Percentiles rank a stretch among this genome's conserved stretches.
phyloP scores from a whole-genome alignment of 2,888 invertebrate species.

The Cheilosia scutellata region DNA sequence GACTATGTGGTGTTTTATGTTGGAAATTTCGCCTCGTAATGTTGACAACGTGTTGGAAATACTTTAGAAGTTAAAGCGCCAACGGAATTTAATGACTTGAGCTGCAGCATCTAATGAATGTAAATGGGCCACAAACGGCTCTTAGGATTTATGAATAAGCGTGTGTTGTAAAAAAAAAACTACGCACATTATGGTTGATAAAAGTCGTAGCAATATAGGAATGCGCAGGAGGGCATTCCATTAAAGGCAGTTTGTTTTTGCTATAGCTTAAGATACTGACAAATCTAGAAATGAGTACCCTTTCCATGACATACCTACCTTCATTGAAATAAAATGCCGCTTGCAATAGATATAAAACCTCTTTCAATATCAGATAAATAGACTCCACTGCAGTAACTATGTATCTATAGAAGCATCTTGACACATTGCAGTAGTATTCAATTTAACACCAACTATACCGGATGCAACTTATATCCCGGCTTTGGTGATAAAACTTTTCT shows the following conservation, averaged over 20 bases:
- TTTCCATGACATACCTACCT: no score
- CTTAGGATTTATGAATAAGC: slow-evolving; percentile 36
- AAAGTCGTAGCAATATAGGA: not conserved
- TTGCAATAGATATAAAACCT: not conserved
- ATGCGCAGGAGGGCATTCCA: no score
- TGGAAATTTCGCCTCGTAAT: slow-evolving; percentile 47
- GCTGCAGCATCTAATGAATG: slow-evolving; percentile 69
- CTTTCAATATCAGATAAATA: slow-evolving; percentile 15
- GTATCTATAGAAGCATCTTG: slow-evolving; percentile 24
- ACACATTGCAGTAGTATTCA: slow-evolving; percentile 7
- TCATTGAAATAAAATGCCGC: no score
- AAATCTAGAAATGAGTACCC: no score
- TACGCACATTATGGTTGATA: slow-evolving; percentile 47
- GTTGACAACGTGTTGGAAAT: slow-evolving; percentile 58
- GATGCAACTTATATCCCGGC: slow-evolving; percentile 5
- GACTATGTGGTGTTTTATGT: slow-evolving; percentile 37
- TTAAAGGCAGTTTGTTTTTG: no score
- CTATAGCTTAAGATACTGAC: no score
- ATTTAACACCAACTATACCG: slow-evolving; percentile 14
- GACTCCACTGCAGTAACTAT: slow-evolving; percentile 2
- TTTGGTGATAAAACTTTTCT: slow-evolving; percentile 46
- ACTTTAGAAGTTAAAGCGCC: slow-evolving; percentile 48
- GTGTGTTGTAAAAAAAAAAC: slow-evolving; percentile 34
- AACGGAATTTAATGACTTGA: slow-evolving; percentile 67
- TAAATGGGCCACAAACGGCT: slow-evolving; percentile 64